Base-by-base conservation (phyloP, 2,888 invertebrate species). In the Myopa testacea region DNA sequence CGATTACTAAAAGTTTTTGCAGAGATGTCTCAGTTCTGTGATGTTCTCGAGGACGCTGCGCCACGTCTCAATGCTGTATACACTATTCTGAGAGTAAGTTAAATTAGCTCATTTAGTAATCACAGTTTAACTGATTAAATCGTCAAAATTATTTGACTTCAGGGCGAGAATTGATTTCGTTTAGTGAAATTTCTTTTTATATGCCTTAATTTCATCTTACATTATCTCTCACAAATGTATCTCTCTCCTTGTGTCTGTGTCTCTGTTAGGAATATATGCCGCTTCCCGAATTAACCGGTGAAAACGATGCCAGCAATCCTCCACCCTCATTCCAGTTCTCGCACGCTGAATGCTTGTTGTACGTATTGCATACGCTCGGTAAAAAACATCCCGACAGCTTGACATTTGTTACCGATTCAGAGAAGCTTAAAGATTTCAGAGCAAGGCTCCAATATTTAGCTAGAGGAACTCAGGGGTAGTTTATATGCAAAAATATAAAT, bases 241-340 rank as follows among this genome's bases (percentile, higher is more conserved):
- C n/a, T 62, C 4, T 3, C 26, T 5, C 45, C 6, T 8, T 45
- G 8, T 37, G 10, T 7, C 3, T 16, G 26, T 45, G 14, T 62
- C 74, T 19, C 50, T 26, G 26, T 26, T 87, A 96, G 96, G 93
- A 93, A 82, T 96, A 95, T 85, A 94, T 98, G 93, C 98, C 97
- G 5, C 91, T 95, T 82, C 97, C 98, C 26, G 95, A 97, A 76
- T 89, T 93, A 75, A 50, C 12, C 81, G 92, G 82, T 63, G 91
- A 92, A 62, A 91, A 92, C 81, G 92, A 92, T 73, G 88, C 90
- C 77, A 88, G 91, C 50, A 90, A 90, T 62, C 90, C 93, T 67
- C 92, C 94, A 81, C 96, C 97, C n/a, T 94, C 95, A 79, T 92
- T 98, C 71, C 94, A 98, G 87, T 98, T 98, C 87, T 96, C 98